phyloP scores from a whole-genome alignment of 2,797 vertebrate species.

The Pagetopsis macropterus region DNA sequence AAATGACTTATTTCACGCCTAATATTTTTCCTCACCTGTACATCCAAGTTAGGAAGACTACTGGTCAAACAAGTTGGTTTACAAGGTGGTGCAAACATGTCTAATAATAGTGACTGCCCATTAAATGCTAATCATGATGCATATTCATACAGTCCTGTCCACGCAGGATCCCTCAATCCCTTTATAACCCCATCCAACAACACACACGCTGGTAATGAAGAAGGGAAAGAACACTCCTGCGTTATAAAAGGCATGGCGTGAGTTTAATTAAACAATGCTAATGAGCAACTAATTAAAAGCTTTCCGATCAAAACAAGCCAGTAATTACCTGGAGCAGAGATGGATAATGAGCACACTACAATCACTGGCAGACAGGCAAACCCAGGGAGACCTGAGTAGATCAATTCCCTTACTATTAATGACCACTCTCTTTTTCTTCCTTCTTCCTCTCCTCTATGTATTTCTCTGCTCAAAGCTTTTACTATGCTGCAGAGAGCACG shows the following conservation, averaged over 20 bases:
- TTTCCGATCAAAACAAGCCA: slow-evolving; percentile 83
- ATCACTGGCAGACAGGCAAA: slow-evolving; percentile 74
- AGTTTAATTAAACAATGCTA: slow-evolving; percentile 87
- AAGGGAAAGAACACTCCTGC: slow-evolving; percentile 55
- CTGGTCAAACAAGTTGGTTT: neutral
- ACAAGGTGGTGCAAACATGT: slow-evolving; percentile 2
- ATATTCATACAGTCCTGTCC: slow-evolving; percentile 30
- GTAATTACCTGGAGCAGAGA: slow-evolving; percentile 83
- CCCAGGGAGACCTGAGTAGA: slow-evolving; percentile 68
- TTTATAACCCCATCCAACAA: slow-evolving; percentile 52
- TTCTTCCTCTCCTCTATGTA: slow-evolving; percentile 27
- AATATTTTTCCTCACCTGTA: neutral
- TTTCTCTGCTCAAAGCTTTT: slow-evolving; percentile 46
- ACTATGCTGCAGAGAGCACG: slow-evolving; percentile 42
- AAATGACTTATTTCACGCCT: slow-evolving; percentile 1
- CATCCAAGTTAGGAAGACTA: neutral
- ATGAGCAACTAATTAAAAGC: slow-evolving; percentile 86
- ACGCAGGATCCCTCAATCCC: slow-evolving; percentile 36
- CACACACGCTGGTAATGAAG: slow-evolving; percentile 56
- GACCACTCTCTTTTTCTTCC: slow-evolving; percentile 46
- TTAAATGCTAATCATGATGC: slow-evolving; percentile 31
- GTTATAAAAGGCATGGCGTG: slow-evolving; percentile 77
- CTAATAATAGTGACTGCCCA: slow-evolving; percentile 16
- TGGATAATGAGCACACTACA: slow-evolving; percentile 80
- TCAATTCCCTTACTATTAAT: slow-evolving; percentile 79